phyloP scores from a whole-genome alignment of 2,113 vertebrate species.

The Pipra filicauda region DNA sequence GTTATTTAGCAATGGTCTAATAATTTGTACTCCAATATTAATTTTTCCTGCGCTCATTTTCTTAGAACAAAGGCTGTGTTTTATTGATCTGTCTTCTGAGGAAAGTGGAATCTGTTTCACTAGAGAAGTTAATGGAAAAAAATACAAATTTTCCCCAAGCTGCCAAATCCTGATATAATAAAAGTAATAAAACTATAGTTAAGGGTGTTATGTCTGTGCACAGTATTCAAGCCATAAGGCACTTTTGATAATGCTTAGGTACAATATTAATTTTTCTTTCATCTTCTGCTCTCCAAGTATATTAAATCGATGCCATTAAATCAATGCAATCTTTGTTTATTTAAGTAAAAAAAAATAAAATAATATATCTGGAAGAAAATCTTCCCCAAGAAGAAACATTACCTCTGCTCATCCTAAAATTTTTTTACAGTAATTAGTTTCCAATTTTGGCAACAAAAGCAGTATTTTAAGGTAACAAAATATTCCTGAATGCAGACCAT shows the following conservation, averaged over 20 bases:
- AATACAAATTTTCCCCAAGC: not conserved
- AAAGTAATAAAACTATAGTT: not conserved
- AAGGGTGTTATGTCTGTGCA: not conserved
- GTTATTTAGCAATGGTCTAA: not conserved
- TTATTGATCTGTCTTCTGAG: not conserved
- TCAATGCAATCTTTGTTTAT: not conserved
- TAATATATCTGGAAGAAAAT: not conserved
- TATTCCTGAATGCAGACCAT: not conserved
- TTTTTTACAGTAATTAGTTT: not conserved
- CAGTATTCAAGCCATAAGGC: not conserved
- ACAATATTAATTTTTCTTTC: not conserved
- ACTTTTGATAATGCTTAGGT: not conserved
- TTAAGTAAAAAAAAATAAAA: not conserved
- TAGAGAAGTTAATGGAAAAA: not conserved
- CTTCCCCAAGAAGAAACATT: not conserved
- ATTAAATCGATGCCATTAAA: not conserved
- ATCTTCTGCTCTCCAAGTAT: not conserved
- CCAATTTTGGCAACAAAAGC: not conserved
- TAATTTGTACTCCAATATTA: not conserved
- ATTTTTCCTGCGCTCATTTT: not conserved
- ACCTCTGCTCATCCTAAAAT: not conserved
- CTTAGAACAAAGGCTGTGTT: not conserved
- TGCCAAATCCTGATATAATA: not conserved
- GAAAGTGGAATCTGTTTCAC: not conserved
- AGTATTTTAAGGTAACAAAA: not conserved